Evolutionary conservation across 1,140 invertebrate genomes (phyloP).

Genomic region (Heterodera carotae): DNA sequence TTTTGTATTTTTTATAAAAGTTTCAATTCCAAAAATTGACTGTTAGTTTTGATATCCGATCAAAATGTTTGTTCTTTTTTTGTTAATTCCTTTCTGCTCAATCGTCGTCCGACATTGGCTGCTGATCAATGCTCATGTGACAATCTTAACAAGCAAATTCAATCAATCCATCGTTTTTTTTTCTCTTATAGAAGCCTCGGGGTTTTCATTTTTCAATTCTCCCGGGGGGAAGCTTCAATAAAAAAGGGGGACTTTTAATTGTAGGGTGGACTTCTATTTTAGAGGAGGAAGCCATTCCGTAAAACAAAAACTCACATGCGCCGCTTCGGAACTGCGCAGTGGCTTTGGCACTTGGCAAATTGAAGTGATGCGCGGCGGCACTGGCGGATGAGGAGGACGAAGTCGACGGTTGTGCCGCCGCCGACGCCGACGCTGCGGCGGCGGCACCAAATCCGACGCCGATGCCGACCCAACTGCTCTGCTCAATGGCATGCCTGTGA

Average conservation of each 20-base stretch:
- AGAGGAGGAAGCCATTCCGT: not conserved
- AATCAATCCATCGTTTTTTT: too few relatives aligned
- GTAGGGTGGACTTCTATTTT: too few relatives aligned
- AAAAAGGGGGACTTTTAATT: too few relatives aligned
- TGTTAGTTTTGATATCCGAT: too few relatives aligned
- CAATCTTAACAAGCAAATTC: too few relatives aligned
- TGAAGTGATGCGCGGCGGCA: conserved; percentile 4
- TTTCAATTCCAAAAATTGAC: too few relatives aligned
- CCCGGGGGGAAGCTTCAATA: too few relatives aligned
- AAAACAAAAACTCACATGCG: conserved; percentile 11
- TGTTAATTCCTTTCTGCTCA: not conserved
- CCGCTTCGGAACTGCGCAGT: conserved; percentile 20
- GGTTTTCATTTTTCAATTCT: too few relatives aligned
- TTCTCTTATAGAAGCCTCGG: too few relatives aligned
- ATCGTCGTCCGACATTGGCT: conserved; percentile 27
- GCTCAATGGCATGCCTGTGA: conserved; percentile 53
- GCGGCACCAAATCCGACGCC: conserved; percentile 1
- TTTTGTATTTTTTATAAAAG: too few relatives aligned
- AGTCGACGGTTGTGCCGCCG: not conserved
- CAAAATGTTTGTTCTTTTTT: not conserved
- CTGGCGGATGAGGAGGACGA: not conserved
- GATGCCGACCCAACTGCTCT: conserved; percentile 30
- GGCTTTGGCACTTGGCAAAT: conserved; percentile 7
- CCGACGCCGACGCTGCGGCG: conserved; percentile 33
- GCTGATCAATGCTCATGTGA: conserved; percentile 28